phyloP scores from a whole-genome alignment of 2,888 invertebrate species.

The Oxyteleia sp. region DNA sequence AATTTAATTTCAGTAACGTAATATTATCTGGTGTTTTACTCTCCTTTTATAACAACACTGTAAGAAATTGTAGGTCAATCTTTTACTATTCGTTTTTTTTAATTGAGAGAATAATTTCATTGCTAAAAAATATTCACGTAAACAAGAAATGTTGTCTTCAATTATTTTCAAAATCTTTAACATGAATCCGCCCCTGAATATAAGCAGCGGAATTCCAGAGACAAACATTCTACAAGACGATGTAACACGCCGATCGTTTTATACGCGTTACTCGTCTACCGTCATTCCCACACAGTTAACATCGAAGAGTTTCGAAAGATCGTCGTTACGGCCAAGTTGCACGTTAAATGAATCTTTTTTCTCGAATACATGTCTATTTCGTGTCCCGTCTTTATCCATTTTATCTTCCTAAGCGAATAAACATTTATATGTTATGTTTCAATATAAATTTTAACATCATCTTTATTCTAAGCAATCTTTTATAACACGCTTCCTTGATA shows the following conservation, averaged over 20 bases:
- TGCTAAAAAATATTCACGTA: too few relatives aligned
- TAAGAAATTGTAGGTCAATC: too few relatives aligned
- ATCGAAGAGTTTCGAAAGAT: too few relatives aligned
- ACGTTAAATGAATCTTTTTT: constrained; percentile 59
- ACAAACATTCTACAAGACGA: too few relatives aligned
- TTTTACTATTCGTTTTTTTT: too few relatives aligned
- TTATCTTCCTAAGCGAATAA: constrained; percentile 64
- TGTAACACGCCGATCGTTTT: too few relatives aligned
- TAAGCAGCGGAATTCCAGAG: constrained; percentile 59
- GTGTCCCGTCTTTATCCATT: constrained; percentile 59
- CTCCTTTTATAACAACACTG: too few relatives aligned
- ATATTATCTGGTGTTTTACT: too few relatives aligned
- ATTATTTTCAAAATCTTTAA: constrained; percentile 5
- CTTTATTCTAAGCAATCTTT: constrained; percentile 59
- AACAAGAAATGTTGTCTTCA: background rate
- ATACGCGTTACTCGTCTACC: too few relatives aligned
- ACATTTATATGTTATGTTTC: constrained; percentile 63
- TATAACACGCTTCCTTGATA: constrained; percentile 31
- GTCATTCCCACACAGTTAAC: too few relatives aligned
- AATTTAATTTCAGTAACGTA: too few relatives aligned
- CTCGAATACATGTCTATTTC: constrained; percentile 53
- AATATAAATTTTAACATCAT: constrained; percentile 57
- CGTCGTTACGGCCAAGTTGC: constrained; percentile 58
- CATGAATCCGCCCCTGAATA: constrained; percentile 50
- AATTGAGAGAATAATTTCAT: too few relatives aligned